phyloP scores from a whole-genome alignment of 2,888 invertebrate species.

The Drosophila quinaria region DNA sequence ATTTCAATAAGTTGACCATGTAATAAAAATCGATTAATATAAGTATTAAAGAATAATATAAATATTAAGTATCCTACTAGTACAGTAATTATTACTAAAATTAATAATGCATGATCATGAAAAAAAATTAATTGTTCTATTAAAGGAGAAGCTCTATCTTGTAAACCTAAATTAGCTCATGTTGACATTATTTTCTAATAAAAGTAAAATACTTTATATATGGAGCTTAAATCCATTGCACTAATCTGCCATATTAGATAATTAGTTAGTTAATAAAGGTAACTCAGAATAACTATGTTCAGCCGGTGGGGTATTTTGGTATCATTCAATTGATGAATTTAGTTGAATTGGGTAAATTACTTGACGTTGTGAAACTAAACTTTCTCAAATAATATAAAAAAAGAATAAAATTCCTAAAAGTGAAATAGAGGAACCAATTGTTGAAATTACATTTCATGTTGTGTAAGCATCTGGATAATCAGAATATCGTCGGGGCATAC shows the following conservation, averaged over 20 bases:
- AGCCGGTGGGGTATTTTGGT: conserved; percentile 87
- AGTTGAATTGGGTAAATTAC: conserved; percentile 86
- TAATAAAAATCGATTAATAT: conserved; percentile 87
- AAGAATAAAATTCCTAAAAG: conserved; percentile 88
- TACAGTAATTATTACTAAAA: conserved; percentile 88
- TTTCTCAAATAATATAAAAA: conserved; percentile 89
- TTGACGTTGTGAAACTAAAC: conserved; percentile 87
- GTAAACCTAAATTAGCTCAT: conserved; percentile 87
- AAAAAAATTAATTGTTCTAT: conserved; percentile 90
- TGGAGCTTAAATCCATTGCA: conserved; percentile 90
- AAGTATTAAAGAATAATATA: conserved; percentile 87
- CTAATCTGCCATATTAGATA: conserved; percentile 89
- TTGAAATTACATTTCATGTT: conserved; percentile 89
- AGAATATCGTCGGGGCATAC: conserved; percentile 92
- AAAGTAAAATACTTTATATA: conserved; percentile 88
- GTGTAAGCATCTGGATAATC: conserved; percentile 90
- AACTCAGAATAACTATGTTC: conserved; percentile 88
- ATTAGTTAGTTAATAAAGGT: conserved; percentile 87
- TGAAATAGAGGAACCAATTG: conserved; percentile 89
- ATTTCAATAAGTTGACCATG: conserved; percentile 88
- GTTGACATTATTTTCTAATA: conserved; percentile 88
- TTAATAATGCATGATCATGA: conserved; percentile 88
- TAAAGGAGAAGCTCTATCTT: conserved; percentile 88
- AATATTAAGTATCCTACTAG: conserved; percentile 88
- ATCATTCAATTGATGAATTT: conserved; percentile 88